Percentiles rank a stretch among this genome's conserved stretches.
These are phyloP conservation scores for Epizoanthus fatuus DNA, from an alignment of 92 coral and sea anemone genomes.

Conservation along the genomic window DNA sequence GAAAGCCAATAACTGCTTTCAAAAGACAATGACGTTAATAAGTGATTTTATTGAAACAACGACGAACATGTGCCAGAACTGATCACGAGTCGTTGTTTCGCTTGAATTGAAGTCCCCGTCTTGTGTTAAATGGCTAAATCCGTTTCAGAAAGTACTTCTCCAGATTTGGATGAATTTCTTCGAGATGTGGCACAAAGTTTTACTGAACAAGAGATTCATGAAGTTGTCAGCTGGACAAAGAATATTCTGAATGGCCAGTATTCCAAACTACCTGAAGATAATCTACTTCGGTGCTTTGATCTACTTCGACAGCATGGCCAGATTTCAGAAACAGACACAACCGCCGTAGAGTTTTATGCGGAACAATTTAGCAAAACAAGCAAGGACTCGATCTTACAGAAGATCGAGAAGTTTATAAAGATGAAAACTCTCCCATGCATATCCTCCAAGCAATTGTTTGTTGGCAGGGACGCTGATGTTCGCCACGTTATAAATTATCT, in stretches of 20 bases:
- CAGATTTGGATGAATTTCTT: background rate
- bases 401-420: background rate
- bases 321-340: background rate
- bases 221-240: slow-evolving; percentile 24
- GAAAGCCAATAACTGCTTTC: too few species aligned
- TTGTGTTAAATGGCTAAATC: too few species aligned
- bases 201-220: background rate
- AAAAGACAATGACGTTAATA: too few species aligned
- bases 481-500: background rate
- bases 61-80: too few species aligned
- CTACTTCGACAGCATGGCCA: slow-evolving; percentile 30
- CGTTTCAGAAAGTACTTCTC: too few species aligned
- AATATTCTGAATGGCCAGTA: slow-evolving; percentile 14
- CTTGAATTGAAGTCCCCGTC: too few species aligned
- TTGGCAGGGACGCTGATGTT: background rate
- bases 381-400: background rate
- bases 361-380: background rate
- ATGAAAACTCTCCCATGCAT: background rate
- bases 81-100: too few species aligned
- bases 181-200: background rate
- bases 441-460: too few species aligned
- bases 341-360: background rate
- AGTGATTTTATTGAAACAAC: too few species aligned
- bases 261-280: slow-evolving; percentile 14
- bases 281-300: slow-evolving; percentile 1